Conservation (phyloP, 2,888 invertebrate genomes). For the Agrilus biguttatus region DNA sequence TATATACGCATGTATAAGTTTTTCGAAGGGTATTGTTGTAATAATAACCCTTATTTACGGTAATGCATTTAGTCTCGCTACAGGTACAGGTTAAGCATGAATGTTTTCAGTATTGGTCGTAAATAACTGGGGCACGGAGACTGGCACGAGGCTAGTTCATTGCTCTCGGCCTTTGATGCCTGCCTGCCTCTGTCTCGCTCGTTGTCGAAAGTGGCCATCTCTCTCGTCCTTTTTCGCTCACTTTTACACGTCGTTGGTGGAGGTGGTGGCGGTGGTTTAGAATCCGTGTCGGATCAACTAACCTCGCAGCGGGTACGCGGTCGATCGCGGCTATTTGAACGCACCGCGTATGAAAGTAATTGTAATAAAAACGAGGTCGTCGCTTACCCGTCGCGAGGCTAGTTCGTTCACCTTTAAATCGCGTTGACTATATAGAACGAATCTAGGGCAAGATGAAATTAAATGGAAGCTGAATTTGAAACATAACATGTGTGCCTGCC, state of each 20-base stretch:
- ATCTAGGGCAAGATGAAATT: constrained; percentile 53
- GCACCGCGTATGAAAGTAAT: constrained; percentile 20
- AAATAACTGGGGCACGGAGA: constrained; percentile 29
- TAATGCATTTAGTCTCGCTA: constrained; percentile 8
- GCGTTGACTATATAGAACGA: constrained; percentile 28
- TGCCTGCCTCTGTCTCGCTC: constrained; percentile 17
- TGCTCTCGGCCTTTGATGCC: constrained; percentile 44
- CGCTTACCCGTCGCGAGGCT: constrained; percentile 34
- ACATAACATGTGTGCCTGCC: constrained; percentile 24
- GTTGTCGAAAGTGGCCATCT: constrained; percentile 11
- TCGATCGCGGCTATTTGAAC: constrained; percentile 20
- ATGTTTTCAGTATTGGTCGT: neutral
- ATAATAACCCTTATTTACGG: neutral
- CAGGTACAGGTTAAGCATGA: constrained; percentile 2
- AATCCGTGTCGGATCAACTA: constrained; percentile 24
- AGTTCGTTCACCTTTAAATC: constrained; percentile 42
- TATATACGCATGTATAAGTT: too few relatives aligned
- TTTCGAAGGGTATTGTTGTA: too few relatives aligned
- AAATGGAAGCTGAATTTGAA: constrained; percentile 35
- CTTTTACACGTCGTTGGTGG: constrained; percentile 17
- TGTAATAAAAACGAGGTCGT: constrained; percentile 27
- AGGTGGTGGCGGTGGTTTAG: constrained; percentile 12
- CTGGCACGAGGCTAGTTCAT: constrained; percentile 42
- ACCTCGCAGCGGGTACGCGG: constrained; percentile 15
- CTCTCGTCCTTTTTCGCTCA: constrained; percentile 18